Conservation (phyloP, 2,113 vertebrate species). For the Himantopus leucocephalus region DNA sequence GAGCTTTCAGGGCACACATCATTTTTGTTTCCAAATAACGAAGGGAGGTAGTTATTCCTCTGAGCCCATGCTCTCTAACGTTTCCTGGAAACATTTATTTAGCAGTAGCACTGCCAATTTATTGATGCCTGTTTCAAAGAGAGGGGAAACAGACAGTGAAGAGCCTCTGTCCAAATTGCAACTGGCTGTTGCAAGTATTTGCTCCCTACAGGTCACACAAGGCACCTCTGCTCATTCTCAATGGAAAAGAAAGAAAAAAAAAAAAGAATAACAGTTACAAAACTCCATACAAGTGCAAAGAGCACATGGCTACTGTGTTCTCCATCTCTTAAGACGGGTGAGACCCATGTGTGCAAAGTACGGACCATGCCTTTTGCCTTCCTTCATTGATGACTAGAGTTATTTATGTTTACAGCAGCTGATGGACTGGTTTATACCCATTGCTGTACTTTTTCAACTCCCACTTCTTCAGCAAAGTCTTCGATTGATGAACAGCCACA, state of each 20-base stretch:
- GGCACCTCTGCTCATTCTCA: not conserved
- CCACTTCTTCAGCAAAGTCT: not conserved
- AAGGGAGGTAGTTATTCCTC: not conserved
- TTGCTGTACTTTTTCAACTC: not conserved
- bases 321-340: not conserved
- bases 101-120: not conserved
- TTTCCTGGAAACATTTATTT: conserved; percentile 28
- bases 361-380: not conserved
- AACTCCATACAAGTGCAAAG: not conserved
- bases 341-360: not conserved
- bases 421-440: not conserved
- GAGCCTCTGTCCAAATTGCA: not conserved
- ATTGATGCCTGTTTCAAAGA: not conserved
- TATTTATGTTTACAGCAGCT: not conserved
- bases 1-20: not conserved
- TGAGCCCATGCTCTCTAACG: not conserved
- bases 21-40: conserved; percentile 5
- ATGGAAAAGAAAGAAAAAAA: not conserved
- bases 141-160: not conserved
- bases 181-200: not conserved
- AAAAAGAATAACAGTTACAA: not conserved
- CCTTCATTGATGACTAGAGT: not conserved
- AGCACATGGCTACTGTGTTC: not conserved
- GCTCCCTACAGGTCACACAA: not conserved
- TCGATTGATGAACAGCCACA: not conserved